Evolutionary conservation across 2,888 invertebrate genomes (phyloP).

Genomic region (Empis stercorea): DNA sequence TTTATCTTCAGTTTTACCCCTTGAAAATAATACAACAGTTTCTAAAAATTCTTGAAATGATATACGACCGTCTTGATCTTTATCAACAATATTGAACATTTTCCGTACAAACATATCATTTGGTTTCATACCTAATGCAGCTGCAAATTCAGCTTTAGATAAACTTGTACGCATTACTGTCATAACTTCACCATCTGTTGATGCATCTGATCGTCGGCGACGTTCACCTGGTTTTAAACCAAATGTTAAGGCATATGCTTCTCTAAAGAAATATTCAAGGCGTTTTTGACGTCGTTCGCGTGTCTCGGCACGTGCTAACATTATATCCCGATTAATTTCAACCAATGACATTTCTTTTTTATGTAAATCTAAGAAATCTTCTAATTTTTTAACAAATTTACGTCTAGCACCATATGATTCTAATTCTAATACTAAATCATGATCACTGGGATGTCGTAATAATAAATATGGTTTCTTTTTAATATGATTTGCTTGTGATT

Average conservation of each 20-base stretch:
- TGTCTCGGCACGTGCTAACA: slow-evolving; percentile 85
- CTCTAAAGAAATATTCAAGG: slow-evolving; percentile 89
- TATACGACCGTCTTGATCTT: slow-evolving; percentile 83
- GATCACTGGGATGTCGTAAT: slow-evolving; percentile 71
- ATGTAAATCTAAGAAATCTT: slow-evolving; percentile 68
- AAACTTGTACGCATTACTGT: slow-evolving; percentile 88
- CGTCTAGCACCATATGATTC: slow-evolving; percentile 66
- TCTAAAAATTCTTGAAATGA: slow-evolving; percentile 94
- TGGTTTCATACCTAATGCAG: slow-evolving; percentile 87
- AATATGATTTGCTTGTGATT: slow-evolving; percentile 62
- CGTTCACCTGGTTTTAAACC: slow-evolving; percentile 76
- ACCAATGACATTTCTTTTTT: slow-evolving; percentile 66
- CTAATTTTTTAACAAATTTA: slow-evolving; percentile 78
- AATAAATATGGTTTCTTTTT: slow-evolving; percentile 73
- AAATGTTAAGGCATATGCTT: slow-evolving; percentile 88
- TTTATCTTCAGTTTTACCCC: slow-evolving; percentile 87
- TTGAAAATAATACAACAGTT: slow-evolving; percentile 82
- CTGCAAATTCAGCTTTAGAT: slow-evolving; percentile 86
- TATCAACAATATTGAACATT: slow-evolving; percentile 96
- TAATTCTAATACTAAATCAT: slow-evolving; percentile 85
- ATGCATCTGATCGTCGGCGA: slow-evolving; percentile 56
- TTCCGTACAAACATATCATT: slow-evolving; percentile 91
- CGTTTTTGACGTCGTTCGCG: slow-evolving; percentile 84
- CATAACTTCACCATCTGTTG: slow-evolving; percentile 68
- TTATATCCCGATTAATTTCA: slow-evolving; percentile 64